A percentile compares a stretch with the other conserved stretches of the same genome.
Conservation (phyloP, 1,140 invertebrate species). For the Latrodectus geometricus region DNA sequence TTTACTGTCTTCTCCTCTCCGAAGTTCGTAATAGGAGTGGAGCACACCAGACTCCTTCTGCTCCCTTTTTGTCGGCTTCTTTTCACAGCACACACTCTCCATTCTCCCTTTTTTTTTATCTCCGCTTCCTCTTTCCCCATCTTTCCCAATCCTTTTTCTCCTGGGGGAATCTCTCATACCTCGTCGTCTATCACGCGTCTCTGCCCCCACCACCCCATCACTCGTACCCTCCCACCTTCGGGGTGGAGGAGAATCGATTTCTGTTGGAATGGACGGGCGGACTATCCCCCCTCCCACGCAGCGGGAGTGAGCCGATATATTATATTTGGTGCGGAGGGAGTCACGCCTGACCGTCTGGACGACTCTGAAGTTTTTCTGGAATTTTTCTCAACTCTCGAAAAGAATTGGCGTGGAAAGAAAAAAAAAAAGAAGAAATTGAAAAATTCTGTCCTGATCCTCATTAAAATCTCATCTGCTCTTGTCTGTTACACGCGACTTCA, state of each 20-base stretch:
- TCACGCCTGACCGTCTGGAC: background rate
- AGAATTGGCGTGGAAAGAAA: no score
- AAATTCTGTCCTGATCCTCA: no score
- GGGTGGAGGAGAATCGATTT: background rate
- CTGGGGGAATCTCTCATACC: background rate
- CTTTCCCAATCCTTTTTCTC: background rate
- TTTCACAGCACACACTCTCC: background rate
- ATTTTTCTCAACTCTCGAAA: background rate
- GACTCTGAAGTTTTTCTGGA: background rate
- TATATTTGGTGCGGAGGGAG: background rate
- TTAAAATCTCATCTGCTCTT: no score
- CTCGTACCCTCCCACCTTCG: background rate
- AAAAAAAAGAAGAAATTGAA: no score
- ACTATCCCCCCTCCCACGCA: background rate
- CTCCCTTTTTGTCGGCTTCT: background rate
- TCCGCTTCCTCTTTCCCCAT: background rate
- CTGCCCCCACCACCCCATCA: background rate
- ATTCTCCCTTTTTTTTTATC: background rate
- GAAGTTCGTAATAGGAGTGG: background rate
- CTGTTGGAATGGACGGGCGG: background rate
- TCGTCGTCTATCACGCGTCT: background rate
- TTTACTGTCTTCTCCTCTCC: background rate
- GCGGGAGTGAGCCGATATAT: background rate
- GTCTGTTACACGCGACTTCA: no score
- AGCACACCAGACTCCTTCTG: background rate